Evolutionary conservation across 2,113 vertebrate genomes (phyloP).

Genomic region (Serinus canaria): DNA sequence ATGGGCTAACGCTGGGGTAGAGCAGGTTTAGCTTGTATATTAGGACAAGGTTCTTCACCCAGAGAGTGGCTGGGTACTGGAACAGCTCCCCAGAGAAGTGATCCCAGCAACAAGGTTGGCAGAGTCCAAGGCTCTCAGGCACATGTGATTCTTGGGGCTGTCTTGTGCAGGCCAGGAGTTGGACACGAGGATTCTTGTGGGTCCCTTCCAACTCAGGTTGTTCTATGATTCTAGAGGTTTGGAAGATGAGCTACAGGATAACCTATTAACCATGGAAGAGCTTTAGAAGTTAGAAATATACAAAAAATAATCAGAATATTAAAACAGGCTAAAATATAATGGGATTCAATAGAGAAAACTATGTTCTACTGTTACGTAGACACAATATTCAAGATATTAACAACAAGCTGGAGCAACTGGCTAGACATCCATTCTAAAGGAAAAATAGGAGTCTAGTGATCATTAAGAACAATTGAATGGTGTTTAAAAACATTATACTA

Average conservation of each 20-base stretch:
- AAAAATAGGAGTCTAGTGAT: background rate
- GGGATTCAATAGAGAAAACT: background rate
- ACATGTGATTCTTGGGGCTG: background rate
- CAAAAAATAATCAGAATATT: background rate
- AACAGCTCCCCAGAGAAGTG: background rate
- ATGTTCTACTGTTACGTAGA: background rate
- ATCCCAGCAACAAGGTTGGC: background rate
- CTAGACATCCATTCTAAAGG: background rate
- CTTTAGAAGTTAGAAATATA: background rate
- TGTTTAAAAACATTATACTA: background rate
- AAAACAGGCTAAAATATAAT: background rate
- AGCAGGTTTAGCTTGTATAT: background rate
- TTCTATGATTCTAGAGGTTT: background rate
- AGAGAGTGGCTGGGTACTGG: background rate
- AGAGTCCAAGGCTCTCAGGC: background rate
- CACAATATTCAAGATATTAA: background rate
- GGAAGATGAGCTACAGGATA: background rate
- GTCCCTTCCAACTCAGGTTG: background rate
- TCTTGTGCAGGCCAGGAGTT: background rate
- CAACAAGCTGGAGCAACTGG: background rate
- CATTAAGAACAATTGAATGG: fast-evolving
- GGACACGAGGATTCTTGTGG: background rate
- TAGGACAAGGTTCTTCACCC: background rate
- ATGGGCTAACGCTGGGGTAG: background rate
- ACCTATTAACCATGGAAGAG: background rate